Percentiles rank a stretch among this genome's conserved stretches.
Conservation (phyloP, 2,797 vertebrate species). For the Chrysolophus pictus region DNA sequence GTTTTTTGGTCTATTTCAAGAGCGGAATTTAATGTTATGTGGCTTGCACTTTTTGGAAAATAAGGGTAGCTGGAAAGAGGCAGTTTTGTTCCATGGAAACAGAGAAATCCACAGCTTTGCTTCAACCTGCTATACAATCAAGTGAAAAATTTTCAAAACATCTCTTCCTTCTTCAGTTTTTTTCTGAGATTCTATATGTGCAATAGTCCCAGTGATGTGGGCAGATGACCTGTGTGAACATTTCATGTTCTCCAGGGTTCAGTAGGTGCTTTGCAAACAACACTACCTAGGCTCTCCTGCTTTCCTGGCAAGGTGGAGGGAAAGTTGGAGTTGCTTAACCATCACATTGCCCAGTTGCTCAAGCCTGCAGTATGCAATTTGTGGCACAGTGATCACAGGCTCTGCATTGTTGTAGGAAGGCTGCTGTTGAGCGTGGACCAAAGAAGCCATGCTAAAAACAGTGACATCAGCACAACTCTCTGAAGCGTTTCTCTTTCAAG, state of each 20-base stretch:
- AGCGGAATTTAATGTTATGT: background rate
- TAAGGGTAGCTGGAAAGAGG: background rate
- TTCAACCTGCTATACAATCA: background rate
- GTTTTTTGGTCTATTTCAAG: background rate
- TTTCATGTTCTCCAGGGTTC: background rate
- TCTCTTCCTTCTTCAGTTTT: background rate
- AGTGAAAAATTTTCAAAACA: background rate
- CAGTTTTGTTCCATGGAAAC: slow-evolving; percentile 15
- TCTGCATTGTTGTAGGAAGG: background rate
- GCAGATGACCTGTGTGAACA: background rate
- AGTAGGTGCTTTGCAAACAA: background rate
- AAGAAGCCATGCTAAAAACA: background rate
- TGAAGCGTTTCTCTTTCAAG: background rate
- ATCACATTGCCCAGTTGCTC: background rate
- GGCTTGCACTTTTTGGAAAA: background rate
- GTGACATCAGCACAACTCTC: background rate
- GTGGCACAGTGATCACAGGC: background rate
- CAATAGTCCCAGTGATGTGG: background rate
- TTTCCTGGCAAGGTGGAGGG: background rate
- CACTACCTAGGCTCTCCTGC: background rate
- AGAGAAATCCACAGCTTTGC: background rate
- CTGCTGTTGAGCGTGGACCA: background rate
- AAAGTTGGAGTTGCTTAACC: background rate
- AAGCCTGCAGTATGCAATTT: background rate
- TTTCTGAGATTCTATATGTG: background rate